Evolutionary conservation across 2,888 invertebrate genomes (phyloP).

Genomic region (Geotrupes spiniger): DNA sequence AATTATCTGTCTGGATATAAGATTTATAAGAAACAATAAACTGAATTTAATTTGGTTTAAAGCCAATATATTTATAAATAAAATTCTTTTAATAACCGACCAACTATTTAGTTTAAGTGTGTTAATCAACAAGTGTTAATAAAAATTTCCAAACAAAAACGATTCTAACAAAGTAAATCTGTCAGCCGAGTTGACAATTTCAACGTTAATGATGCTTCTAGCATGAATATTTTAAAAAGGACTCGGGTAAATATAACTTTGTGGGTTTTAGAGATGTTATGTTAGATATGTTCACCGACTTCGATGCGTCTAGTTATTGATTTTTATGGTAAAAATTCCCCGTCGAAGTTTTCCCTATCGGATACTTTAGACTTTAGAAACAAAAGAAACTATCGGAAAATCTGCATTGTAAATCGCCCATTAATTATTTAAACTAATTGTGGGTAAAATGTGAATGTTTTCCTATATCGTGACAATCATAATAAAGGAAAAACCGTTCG

Average conservation of each 20-base stretch:
- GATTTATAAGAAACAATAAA: too few species aligned
- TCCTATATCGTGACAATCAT: conserved; percentile 22
- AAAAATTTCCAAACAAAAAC: too few species aligned
- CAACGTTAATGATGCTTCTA: conserved; percentile 2
- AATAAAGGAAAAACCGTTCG: conserved; percentile 23
- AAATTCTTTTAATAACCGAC: too few species aligned
- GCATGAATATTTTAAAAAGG: conserved; percentile 4
- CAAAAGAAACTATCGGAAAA: conserved; percentile 4
- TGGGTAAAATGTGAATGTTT: conserved; percentile 26
- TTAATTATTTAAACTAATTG: conserved; percentile 28
- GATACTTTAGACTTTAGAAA: too few species aligned
- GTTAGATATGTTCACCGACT: neutral
- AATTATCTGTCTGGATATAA: too few species aligned
- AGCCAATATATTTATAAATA: too few species aligned
- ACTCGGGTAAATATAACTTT: conserved; percentile 4
- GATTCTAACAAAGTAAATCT: neutral
- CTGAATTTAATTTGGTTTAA: too few species aligned
- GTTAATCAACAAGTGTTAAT: too few species aligned
- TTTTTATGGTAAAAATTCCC: neutral
- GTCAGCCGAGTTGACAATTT: neutral
- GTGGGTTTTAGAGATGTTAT: neutral
- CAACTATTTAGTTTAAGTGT: too few species aligned
- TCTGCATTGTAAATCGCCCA: conserved; percentile 16
- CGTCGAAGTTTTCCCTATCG: too few species aligned
- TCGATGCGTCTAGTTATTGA: neutral